Evolutionary conservation across 2,797 vertebrate species (phyloP).

Genomic region (Ceyx erithaca): DNA sequence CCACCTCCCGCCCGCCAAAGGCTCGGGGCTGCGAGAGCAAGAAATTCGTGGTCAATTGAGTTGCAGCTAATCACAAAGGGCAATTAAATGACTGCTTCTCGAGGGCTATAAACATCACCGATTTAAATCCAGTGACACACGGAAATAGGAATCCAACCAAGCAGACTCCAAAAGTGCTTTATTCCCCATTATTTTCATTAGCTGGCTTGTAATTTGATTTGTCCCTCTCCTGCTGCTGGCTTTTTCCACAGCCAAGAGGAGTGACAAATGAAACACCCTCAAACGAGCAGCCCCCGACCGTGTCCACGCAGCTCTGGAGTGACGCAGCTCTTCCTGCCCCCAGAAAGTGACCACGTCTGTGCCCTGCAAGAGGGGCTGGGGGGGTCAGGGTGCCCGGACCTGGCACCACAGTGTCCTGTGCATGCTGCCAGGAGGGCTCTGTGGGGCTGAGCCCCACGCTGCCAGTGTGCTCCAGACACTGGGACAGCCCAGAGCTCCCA

Average conservation of each 20-base stretch:
- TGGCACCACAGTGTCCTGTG: rapidly evolving
- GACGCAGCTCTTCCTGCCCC: not conserved
- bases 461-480: rapidly evolving
- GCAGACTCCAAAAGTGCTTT: conserved; percentile 42
- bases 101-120: conserved; percentile 20
- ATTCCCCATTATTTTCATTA: conserved; percentile 58
- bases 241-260: not conserved
- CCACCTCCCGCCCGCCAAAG: not conserved
- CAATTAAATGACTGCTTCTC: conserved; percentile 21
- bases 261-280: not conserved
- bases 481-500: not conserved
- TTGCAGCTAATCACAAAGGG: conserved; percentile 39
- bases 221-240: conserved; percentile 47
- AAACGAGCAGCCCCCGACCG: not conserved
- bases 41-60: not conserved
- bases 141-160: conserved; percentile 32
- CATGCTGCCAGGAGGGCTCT: not conserved
- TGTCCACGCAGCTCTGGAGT: rapidly evolving
- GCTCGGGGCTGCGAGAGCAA: not conserved
- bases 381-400: not conserved
- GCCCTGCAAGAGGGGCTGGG: rapidly evolving
- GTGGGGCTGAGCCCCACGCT: rapidly evolving
- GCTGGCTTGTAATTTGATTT: conserved; percentile 62
- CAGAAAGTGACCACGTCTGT: rapidly evolving
- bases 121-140: conserved; percentile 19